Evolutionary conservation across 2,797 vertebrate genomes (phyloP).

Genomic region (Epinephelus malabaricus): DNA sequence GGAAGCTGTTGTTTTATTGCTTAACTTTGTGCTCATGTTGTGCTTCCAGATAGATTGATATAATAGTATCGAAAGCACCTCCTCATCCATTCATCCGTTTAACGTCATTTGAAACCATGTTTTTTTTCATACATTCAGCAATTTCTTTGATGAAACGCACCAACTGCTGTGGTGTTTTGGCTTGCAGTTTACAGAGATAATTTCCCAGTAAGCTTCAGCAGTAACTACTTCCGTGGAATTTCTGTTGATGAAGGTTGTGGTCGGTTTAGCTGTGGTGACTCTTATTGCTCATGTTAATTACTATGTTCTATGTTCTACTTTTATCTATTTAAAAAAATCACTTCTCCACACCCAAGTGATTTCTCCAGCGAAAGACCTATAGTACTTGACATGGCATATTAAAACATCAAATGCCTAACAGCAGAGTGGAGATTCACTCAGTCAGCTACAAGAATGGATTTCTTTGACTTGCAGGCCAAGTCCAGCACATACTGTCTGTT

Average conservation of each 20-base stretch:
- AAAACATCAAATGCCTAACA: slow-evolving; percentile 8
- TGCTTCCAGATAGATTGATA: not conserved
- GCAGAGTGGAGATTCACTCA: not conserved
- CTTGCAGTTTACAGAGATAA: slow-evolving; percentile 9
- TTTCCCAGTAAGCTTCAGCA: slow-evolving; percentile 6
- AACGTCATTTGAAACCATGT: not conserved
- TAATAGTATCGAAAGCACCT: not conserved
- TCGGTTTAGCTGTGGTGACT: not conserved
- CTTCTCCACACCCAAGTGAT: not conserved
- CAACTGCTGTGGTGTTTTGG: not conserved
- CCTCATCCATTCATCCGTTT: too few relatives aligned
- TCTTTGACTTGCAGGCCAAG: slow-evolving; percentile 13
- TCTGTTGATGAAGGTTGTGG: slow-evolving; percentile 10
- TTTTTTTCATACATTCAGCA: not conserved
- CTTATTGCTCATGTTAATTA: slow-evolving; percentile 16
- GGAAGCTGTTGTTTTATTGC: not conserved
- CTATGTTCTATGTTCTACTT: not conserved
- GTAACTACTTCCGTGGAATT: not conserved
- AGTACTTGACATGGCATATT: not conserved
- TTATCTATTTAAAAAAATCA: not conserved
- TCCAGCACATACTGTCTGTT: slow-evolving; percentile 26
- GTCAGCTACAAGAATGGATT: not conserved
- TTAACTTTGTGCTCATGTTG: not conserved
- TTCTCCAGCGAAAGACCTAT: not conserved
- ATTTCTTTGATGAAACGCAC: not conserved